Evolutionary conservation across 2,888 invertebrate species (phyloP).

Genomic region (Tribolium freemani): DNA sequence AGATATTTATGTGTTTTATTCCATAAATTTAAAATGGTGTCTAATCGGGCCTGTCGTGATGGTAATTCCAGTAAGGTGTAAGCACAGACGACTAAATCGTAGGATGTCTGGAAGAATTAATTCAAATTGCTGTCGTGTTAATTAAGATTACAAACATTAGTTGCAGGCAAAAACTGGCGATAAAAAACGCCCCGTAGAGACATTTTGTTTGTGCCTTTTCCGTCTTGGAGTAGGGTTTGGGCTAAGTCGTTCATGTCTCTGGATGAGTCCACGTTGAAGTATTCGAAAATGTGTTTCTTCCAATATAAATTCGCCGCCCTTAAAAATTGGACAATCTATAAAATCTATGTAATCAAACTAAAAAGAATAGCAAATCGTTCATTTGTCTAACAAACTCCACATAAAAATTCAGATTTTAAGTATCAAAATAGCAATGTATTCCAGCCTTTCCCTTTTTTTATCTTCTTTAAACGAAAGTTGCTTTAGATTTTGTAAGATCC

Average conservation of each 20-base stretch:
- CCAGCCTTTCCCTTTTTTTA: too few species aligned
- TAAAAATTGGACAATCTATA: neutral
- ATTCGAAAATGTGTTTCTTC: constrained; percentile 82
- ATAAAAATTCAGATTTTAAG: too few species aligned
- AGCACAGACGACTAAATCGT: constrained; percentile 86
- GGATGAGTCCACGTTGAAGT: constrained; percentile 88
- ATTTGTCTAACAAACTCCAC: too few species aligned
- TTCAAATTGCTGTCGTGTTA: neutral
- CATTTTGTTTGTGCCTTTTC: constrained; percentile 74
- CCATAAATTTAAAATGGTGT: constrained; percentile 85
- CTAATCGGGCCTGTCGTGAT: constrained; percentile 75
- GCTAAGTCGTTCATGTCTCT: constrained; percentile 86
- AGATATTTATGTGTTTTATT: constrained; percentile 86
- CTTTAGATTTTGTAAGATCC: too few species aligned
- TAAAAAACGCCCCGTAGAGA: constrained; percentile 77
- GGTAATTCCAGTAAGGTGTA: constrained; percentile 87
- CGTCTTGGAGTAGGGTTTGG: constrained; percentile 77
- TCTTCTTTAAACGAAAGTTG: too few species aligned
- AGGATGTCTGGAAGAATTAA: constrained; percentile 71
- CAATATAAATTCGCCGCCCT: constrained; percentile 81
- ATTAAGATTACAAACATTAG: constrained; percentile 65
- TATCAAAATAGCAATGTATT: too few species aligned
- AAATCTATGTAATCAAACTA: too few species aligned
- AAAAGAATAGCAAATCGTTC: too few species aligned
- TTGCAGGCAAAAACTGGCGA: constrained; percentile 85